Evolutionary conservation across 2,113 vertebrate species (phyloP), one percentile per base, ranked within the genome.

Genomic region (Callionymus lyra): DNA sequence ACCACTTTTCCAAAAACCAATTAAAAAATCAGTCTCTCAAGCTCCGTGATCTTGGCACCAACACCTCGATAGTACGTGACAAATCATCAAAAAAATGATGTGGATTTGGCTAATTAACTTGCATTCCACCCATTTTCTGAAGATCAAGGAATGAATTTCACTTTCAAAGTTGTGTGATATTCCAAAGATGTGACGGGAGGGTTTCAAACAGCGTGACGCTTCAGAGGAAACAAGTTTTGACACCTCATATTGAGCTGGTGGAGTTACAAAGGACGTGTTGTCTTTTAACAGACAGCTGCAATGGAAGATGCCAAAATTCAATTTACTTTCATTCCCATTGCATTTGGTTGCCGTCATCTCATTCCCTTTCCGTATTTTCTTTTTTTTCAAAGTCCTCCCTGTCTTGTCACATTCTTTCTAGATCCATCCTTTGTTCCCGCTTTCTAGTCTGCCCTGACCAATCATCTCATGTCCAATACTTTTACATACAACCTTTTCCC

Each of bases 1-100:
- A 33, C 65, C 62, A 59, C 61, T 69, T 65, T 59, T 72, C 60
- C 64, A 48, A 53, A 71, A 75, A 61, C 70, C 78, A 79, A 74
- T 76, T 78, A 70, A 72, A 50, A 72, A 74, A 48, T 63, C 65
- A 67, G 62, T 67, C 63, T 62, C 34, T 2, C 10, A 36, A 50
- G 49, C 35, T 37, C 62, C 49, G 47, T 57, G 59, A 65, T 59
- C 21, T 27, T 27, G 21, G 21, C 21, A 5, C 21, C 4, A 27
- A 27, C 21, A 27, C 4, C 21, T 8, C 8, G 21, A 27, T 27
- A 4, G 21, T 27, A 5, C 21, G 21, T 27, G 21, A 27, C 21
- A 59, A 61, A 50, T 59, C 21, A 40, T 51, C 16, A 41, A 57
- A 41, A 57, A 50, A 45, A 43, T 27, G 13, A 12, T 43, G 32